phyloP scores from a whole-genome alignment of 2,888 invertebrate species.

The Drosophila sordidula region DNA sequence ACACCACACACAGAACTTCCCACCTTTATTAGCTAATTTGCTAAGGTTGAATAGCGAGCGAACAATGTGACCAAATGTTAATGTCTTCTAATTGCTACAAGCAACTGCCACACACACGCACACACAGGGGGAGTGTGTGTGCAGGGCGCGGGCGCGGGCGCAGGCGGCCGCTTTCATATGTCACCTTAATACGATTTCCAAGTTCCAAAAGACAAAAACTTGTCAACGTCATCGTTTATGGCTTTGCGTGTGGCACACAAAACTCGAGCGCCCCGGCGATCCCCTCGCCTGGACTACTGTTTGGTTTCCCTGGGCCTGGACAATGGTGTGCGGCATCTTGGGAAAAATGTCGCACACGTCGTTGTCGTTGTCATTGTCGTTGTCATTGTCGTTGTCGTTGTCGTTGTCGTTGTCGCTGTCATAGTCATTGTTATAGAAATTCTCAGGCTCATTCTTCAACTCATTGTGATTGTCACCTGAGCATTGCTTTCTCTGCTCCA shows the following conservation, averaged over 20 bases:
- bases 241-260: constrained; percentile 66
- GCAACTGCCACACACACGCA: constrained; percentile 33
- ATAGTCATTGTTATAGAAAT: constrained; percentile 31
- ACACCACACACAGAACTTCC: constrained; percentile 61
- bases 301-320: constrained; percentile 30
- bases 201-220: constrained; percentile 43
- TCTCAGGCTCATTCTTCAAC: constrained; percentile 10
- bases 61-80: constrained; percentile 56
- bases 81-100: constrained; percentile 72
- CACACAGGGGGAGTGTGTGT: constrained; percentile 1
- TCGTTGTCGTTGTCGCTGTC: constrained; percentile 13
- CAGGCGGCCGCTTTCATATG: constrained; percentile 55
- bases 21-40: constrained; percentile 82
- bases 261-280: constrained; percentile 5
- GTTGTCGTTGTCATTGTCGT: constrained; percentile 25
- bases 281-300: constrained; percentile 32
- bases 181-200: constrained; percentile 69
- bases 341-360: constrained; percentile 72
- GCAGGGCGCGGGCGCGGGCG: neutral
- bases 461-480: constrained; percentile 68
- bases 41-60: constrained; percentile 56
- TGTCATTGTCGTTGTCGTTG: constrained; percentile 18
- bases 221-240: constrained; percentile 67
- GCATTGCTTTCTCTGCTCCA: constrained; percentile 19
- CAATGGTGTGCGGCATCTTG: constrained; percentile 44